Evolutionary conservation across 2,797 vertebrate species (phyloP).

Genomic region (Otus scops): DNA sequence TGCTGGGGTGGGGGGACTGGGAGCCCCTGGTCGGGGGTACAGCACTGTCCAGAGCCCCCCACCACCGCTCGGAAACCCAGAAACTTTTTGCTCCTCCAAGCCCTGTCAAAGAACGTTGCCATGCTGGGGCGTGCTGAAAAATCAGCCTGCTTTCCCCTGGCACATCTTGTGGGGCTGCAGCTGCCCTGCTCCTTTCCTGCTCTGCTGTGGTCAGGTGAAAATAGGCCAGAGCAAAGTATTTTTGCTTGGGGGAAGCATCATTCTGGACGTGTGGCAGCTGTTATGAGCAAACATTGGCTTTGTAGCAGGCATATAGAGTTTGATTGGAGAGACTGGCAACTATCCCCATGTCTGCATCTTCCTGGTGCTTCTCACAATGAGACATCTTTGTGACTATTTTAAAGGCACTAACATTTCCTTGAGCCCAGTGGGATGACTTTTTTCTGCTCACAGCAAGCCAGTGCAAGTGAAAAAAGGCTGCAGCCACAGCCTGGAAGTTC

Average conservation of each 20-base stretch:
- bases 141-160: not conserved
- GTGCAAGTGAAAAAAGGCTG: not conserved
- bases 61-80: not conserved
- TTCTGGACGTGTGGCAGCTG: not conserved
- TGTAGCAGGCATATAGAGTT: not conserved
- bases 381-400: not conserved
- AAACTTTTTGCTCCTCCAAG: not conserved
- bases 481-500: not conserved
- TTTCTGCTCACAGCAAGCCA: not conserved
- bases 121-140: not conserved
- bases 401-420: not conserved
- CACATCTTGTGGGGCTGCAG: rapidly evolving
- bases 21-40: not conserved
- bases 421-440: not conserved
- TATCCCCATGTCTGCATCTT: not conserved
- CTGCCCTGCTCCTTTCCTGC: not conserved
- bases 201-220: rapidly evolving
- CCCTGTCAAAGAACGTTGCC: rapidly evolving
- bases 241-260: rapidly evolving
- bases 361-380: rapidly evolving
- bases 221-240: not conserved
- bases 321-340: not conserved
- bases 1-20: rapidly evolving
- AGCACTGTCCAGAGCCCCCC: not conserved
- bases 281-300: rapidly evolving